Percentiles rank a stretch among this genome's conserved stretches.
Conservation (phyloP, 2,888 invertebrate species). For the Ochropleura leucogaster region DNA sequence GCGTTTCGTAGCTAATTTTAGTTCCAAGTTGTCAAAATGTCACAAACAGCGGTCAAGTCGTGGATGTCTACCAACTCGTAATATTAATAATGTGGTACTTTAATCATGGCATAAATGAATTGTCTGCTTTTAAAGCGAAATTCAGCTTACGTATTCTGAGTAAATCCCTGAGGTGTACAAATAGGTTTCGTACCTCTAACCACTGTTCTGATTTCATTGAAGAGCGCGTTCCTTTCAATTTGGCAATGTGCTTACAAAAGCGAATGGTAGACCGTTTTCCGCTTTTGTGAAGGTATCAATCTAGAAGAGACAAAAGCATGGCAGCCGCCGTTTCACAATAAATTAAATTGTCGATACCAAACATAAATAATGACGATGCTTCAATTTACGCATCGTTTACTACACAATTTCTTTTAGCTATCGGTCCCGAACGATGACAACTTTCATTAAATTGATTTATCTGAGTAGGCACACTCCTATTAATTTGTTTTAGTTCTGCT, state of each 20-base stretch:
- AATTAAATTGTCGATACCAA: constrained; percentile 63
- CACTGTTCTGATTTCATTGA: constrained; percentile 65
- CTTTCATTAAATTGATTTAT: constrained; percentile 35
- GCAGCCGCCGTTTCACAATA: constrained; percentile 58
- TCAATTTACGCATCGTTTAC: constrained; percentile 51
- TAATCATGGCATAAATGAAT: constrained; percentile 29
- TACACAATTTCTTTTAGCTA: constrained; percentile 26
- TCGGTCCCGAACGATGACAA: constrained; percentile 26
- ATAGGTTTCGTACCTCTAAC: constrained; percentile 53
- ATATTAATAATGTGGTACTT: constrained; percentile 32
- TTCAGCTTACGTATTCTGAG: constrained; percentile 32
- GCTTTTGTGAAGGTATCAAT: constrained; percentile 67
- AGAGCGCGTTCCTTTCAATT: constrained; percentile 63
- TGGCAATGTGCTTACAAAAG: constrained; percentile 70
- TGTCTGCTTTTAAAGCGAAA: constrained; percentile 33
- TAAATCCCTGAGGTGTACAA: constrained; percentile 47
- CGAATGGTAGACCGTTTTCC: constrained; percentile 60
- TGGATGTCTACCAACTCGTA: constrained; percentile 14
- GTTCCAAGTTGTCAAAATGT: constrained; percentile 50
- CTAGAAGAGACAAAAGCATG: constrained; percentile 64
- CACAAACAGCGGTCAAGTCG: constrained; percentile 46
- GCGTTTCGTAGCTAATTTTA: constrained; percentile 33
- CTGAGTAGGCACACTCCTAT: not conserved
- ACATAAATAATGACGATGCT: constrained; percentile 53
- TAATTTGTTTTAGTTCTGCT: constrained; percentile 4